Percentiles rank a stretch among this genome's conserved stretches.
Evolutionary conservation across 2,113 vertebrate species (phyloP).

Genomic region (Chaetura pelagica): DNA sequence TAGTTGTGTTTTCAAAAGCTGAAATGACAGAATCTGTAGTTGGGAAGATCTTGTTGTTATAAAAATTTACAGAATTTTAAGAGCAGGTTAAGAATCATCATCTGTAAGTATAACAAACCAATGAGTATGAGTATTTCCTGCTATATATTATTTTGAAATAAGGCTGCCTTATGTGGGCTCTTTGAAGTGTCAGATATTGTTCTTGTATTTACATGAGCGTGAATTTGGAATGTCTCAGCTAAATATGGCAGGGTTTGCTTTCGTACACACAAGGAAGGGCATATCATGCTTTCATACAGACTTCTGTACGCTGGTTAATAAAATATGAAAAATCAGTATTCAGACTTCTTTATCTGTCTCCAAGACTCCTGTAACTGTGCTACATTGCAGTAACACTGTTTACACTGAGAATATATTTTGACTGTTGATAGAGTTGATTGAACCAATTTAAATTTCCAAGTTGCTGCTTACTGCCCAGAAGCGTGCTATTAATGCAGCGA

Average conservation of each 20-base stretch:
- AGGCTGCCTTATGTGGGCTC: background rate
- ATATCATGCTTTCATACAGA: background rate
- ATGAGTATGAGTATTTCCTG: background rate
- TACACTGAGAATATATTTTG: background rate
- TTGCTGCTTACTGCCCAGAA: background rate
- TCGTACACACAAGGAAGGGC: background rate
- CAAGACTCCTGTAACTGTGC: background rate
- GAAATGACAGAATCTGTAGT: background rate
- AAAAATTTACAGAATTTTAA: background rate
- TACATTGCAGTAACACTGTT: background rate
- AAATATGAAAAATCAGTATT: background rate
- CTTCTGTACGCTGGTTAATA: background rate
- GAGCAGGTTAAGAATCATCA: background rate
- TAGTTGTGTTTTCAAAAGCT: background rate
- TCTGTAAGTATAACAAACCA: background rate
- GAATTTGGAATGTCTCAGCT: background rate
- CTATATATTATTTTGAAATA: background rate
- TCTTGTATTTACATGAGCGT: background rate
- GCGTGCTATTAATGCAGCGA: background rate
- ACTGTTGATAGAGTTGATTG: background rate
- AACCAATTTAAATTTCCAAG: constrained; percentile 8
- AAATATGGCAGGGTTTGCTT: background rate
- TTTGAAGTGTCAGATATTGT: background rate
- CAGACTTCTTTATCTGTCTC: background rate
- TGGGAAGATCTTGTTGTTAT: background rate